These are phyloP conservation scores for Actinopyga echinites DNA, from an alignment of 53 echinoderm and acorn worm genomes.

Conservation along the genomic window DNA sequence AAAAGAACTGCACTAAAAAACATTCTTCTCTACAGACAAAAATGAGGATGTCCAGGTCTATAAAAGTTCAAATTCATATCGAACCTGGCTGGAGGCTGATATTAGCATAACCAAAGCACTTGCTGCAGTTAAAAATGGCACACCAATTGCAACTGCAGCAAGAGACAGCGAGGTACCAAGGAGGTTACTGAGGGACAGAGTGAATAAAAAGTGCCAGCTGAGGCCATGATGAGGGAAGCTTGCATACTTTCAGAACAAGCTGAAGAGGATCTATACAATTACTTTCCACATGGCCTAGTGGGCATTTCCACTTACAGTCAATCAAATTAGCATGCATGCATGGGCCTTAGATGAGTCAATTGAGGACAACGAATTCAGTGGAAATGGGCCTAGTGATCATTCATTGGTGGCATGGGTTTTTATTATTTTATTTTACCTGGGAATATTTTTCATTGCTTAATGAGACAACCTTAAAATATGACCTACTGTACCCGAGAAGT, in stretches of 20 bases:
- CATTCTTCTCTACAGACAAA: too few relatives aligned
- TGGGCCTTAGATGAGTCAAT: slow-evolving; percentile 13
- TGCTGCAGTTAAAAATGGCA: not conserved
- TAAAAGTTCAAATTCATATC: not conserved
- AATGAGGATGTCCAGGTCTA: too few relatives aligned
- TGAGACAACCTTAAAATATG: slow-evolving; percentile 5
- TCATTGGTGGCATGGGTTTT: not conserved
- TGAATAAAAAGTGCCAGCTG: slow-evolving; percentile 29
- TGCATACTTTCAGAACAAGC: not conserved
- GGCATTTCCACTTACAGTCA: slow-evolving; percentile 31
- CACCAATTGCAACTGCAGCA: slow-evolving; percentile 32
- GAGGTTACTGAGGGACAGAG: slow-evolving; percentile 39
- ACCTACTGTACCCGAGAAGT: not conserved
- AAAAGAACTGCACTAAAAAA: too few relatives aligned
- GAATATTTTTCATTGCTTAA: slow-evolving; percentile 35
- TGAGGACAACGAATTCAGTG: slow-evolving; percentile 6
- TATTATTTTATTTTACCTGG: not conserved
- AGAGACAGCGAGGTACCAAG: slow-evolving; percentile 32
- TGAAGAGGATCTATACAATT: slow-evolving; percentile 17
- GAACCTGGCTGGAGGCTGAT: not conserved
- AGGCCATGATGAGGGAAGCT: slow-evolving; percentile 27
- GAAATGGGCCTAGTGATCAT: slow-evolving; percentile 23
- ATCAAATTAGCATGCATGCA: slow-evolving; percentile 35
- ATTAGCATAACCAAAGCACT: not conserved
- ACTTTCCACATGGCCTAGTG: slow-evolving; percentile 34